Base-by-base conservation (phyloP, 2,797 vertebrate species). In the Fringilla coelebs region DNA sequence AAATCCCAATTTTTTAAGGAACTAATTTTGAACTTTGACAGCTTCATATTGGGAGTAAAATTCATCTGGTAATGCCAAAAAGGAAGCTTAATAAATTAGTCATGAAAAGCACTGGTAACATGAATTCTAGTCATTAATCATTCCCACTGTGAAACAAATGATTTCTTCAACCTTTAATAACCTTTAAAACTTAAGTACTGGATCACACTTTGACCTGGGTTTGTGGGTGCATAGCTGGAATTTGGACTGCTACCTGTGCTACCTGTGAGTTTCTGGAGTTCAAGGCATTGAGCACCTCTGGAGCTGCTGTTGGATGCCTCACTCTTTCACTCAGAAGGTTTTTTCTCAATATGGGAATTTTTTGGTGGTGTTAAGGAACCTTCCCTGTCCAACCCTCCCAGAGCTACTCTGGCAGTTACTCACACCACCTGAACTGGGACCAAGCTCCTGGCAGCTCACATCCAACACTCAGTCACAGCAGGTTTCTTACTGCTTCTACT, bases 141-240 rank as follows among this genome's bases (percentile, higher is more conserved):
- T 80, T 93, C 46, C 68, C n/a, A 54, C 58, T 93, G 62, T 75
- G 88, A 93, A 93, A 77, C 48, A 83, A 93, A 74, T 83, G 5
- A 43, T 81, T 85, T 75, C 49, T 84, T 72, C 45, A 87, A 43
- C 17, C 70, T 93, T 84, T 32, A 93, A 41, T 80, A 92, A 85
- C 20, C 62, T 90, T 4, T 68, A 29, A 72, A 88, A 41, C 34
- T 74, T 57, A 40, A 80, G 38, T 34, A 72, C 45, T 88, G 54
- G 31, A 31, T 88, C 73, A 55, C n/a, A 20, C 25, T 61, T 21
- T 58, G 70, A 78, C 24, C 31, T 70, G 71, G n/a, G 57, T 58
- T 51, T 51, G 26, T 74, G 68, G 63, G 70, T 80, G 26, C 2
- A 3, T 46, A 72, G 29, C 78, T 83, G 51, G 71, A 57, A 43